Evolutionary conservation across 1,140 invertebrate species (phyloP).

Genomic region (Zaprionus tsacasi): DNA sequence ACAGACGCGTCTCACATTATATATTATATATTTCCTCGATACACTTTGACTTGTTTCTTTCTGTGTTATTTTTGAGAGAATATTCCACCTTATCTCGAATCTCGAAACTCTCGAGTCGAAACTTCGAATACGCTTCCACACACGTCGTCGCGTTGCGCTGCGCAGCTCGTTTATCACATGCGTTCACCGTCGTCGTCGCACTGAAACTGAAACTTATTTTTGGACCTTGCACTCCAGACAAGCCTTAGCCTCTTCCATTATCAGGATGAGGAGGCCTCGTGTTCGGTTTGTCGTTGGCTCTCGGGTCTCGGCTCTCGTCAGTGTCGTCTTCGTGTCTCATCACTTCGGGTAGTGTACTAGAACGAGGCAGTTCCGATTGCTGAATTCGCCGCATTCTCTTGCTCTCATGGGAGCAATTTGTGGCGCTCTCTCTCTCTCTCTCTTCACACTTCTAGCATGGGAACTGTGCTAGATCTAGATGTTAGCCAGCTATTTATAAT

Average conservation of each 20-base stretch:
- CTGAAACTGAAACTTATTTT: constrained; percentile 71
- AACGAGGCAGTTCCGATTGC: constrained; percentile 12
- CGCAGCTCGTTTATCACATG: constrained; percentile 43
- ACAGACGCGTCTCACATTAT: constrained; percentile 37
- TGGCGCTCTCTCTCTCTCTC: constrained; percentile 14
- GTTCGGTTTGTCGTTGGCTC: constrained; percentile 17
- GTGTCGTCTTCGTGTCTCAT: constrained; percentile 11
- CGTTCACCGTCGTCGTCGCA: constrained; percentile 73
- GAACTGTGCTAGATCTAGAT: constrained; percentile 4
- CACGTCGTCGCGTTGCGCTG: constrained; percentile 6
- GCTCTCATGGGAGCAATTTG: constrained; percentile 7
- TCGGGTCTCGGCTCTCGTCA: constrained; percentile 2
- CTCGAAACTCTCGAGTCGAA: neutral
- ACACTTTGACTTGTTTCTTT: constrained; percentile 49
- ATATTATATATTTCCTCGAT: constrained; percentile 15
- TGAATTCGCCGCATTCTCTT: constrained; percentile 31
- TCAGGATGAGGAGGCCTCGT: constrained; percentile 46
- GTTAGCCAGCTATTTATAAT: neutral
- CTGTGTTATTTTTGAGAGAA: constrained; percentile 16
- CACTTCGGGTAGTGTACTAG: too few species aligned
- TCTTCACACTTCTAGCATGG: neutral
- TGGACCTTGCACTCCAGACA: constrained; percentile 48
- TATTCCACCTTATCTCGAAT: constrained; percentile 25
- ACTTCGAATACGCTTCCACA: constrained; percentile 10
- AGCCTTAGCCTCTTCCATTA: constrained; percentile 47